These are phyloP conservation scores for Malacoraja senta DNA, from an alignment of 2,797 vertebrate genomes.

Conservation along the genomic window DNA sequence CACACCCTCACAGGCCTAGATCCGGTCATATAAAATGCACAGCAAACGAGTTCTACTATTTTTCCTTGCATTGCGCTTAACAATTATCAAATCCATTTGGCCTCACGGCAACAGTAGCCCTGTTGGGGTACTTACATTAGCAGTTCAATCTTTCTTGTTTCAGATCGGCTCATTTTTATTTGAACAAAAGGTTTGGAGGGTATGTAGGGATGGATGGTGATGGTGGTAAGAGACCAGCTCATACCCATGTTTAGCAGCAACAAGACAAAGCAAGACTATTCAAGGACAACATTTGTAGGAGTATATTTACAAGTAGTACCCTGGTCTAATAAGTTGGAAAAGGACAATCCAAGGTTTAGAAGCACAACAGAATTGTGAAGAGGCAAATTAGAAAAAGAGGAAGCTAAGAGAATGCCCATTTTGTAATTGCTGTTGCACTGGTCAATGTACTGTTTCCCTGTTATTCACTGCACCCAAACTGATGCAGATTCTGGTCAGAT, in stretches of 20 bases:
- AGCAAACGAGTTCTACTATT: not conserved
- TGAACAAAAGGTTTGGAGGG: too few species aligned
- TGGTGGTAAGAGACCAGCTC: too few species aligned
- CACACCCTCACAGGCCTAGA: not conserved
- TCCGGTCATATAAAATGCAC: not conserved
- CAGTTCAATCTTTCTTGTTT: too few species aligned
- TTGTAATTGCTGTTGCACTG: not conserved
- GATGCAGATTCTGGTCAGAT: conserved; percentile 35
- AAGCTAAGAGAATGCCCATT: not conserved
- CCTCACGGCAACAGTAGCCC: too few species aligned
- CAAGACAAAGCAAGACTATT: not conserved
- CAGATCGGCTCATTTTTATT: too few species aligned
- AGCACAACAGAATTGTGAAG: not conserved
- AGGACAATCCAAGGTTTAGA: not conserved
- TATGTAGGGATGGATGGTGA: too few species aligned
- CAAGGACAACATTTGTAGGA: not conserved
- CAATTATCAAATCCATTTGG: too few species aligned
- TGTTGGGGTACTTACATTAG: too few species aligned
- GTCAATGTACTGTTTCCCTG: not conserved
- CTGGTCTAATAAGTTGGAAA: not conserved
- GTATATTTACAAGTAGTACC: not conserved
- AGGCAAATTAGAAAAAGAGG: too few species aligned
- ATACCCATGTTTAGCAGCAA: not conserved
- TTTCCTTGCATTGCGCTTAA: too few species aligned
- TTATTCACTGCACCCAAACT: not conserved